Evolutionary conservation across 2,113 vertebrate genomes (phyloP).

Genomic region (Buteo buteo): DNA sequence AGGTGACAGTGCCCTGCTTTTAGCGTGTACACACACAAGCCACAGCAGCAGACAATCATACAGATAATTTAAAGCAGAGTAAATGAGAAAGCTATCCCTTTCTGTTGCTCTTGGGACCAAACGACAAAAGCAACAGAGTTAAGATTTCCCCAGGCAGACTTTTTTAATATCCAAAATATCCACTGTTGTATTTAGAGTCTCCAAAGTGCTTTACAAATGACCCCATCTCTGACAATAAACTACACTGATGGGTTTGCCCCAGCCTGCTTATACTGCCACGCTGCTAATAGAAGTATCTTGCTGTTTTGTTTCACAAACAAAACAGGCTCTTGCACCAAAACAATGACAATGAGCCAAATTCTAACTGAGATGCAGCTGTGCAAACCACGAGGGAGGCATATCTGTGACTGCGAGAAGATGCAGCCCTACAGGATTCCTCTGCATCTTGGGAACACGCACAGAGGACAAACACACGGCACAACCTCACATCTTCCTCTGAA

Average conservation of each 20-base stretch:
- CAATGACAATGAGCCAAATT: not conserved
- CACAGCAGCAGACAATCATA: not conserved
- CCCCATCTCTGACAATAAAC: not conserved
- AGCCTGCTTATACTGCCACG: not conserved
- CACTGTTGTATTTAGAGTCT: not conserved
- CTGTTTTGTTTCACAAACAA: slow-evolving; percentile 26
- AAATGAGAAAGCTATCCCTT: not conserved
- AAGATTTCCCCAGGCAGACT: not conserved
- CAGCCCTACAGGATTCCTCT: not conserved
- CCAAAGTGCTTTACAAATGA: not conserved
- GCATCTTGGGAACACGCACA: not conserved
- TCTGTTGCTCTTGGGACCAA: not conserved
- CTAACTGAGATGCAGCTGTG: slow-evolving; percentile 18
- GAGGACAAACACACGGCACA: not conserved
- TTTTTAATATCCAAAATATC: not conserved
- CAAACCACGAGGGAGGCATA: not conserved
- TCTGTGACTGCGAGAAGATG: not conserved
- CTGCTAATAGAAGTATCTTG: not conserved
- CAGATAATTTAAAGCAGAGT: not conserved
- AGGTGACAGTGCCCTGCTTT: not conserved
- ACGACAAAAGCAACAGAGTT: not conserved
- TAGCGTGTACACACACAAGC: not conserved
- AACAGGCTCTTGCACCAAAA: slow-evolving; percentile 9
- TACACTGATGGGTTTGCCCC: not conserved
- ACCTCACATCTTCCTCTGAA: not conserved